These are phyloP conservation scores for Chloroceryle aenea DNA, from an alignment of 2,113 vertebrate genomes.

Conservation along the genomic window DNA sequence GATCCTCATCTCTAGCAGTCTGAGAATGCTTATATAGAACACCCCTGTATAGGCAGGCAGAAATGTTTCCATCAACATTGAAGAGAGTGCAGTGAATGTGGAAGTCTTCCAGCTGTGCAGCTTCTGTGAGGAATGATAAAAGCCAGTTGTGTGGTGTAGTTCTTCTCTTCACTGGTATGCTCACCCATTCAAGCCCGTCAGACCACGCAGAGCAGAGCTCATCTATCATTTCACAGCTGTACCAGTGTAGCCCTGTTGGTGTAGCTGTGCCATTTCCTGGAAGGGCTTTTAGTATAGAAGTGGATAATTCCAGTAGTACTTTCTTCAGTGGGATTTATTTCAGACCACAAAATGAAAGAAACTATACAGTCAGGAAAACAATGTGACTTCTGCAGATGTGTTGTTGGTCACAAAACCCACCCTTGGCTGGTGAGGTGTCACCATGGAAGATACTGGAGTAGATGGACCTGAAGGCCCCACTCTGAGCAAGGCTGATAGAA, in stretches of 20 bases:
- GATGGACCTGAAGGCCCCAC: accelerated
- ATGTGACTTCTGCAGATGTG: neutral
- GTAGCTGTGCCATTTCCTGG: neutral
- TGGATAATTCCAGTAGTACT: neutral
- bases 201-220: neutral
- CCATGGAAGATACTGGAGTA: neutral
- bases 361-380: neutral
- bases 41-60: neutral
- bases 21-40: neutral
- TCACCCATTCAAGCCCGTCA: neutral
- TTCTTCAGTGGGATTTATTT: neutral
- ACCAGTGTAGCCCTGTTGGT: neutral
- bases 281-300: neutral
- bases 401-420: neutral
- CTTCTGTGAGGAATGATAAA: neutral
- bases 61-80: neutral
- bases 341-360: neutral
- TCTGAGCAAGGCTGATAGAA: neutral
- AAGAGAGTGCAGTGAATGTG: neutral
- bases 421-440: accelerated
- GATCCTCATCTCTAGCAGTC: neutral
- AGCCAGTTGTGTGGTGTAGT: neutral
- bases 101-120: neutral
- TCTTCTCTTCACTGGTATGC: neutral
- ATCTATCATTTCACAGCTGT: neutral